Evolutionary conservation across 2,797 vertebrate species (phyloP).

Genomic region (Lacerta bilineata): DNA sequence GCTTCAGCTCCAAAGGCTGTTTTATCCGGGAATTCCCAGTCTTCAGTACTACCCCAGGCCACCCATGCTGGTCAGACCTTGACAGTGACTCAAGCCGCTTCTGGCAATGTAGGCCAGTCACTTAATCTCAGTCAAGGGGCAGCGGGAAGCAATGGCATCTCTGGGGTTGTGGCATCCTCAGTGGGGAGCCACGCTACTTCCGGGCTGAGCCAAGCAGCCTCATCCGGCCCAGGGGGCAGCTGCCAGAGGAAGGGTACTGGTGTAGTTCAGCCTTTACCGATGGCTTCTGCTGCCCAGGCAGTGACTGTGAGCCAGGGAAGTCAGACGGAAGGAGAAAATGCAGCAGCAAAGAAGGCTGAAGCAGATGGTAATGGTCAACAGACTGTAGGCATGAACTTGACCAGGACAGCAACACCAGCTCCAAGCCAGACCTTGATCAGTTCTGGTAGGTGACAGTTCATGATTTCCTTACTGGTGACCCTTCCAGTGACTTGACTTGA

Average conservation of each 20-base stretch:
- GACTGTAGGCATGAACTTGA: constrained; percentile 85
- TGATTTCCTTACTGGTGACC: too few species aligned
- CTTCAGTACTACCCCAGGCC: constrained; percentile 74
- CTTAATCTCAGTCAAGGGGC: constrained; percentile 82
- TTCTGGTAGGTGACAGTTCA: constrained; percentile 73
- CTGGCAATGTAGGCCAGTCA: constrained; percentile 75
- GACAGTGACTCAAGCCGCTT: constrained; percentile 76
- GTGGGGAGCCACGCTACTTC: constrained; percentile 72
- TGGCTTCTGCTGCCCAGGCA: constrained; percentile 75
- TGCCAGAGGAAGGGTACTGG: constrained; percentile 83
- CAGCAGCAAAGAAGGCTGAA: constrained; percentile 83
- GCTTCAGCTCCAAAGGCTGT: constrained; percentile 78
- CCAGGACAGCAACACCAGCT: constrained; percentile 82
- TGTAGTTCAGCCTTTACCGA: constrained; percentile 80
- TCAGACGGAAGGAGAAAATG: constrained; percentile 83
- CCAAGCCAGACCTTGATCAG: constrained; percentile 86
- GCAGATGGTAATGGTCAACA: constrained; percentile 77
- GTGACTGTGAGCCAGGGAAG: constrained; percentile 84
- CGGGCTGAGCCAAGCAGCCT: constrained; percentile 73
- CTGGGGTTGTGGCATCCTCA: constrained; percentile 74
- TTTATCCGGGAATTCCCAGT: constrained; percentile 76
- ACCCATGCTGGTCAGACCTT: constrained; percentile 72
- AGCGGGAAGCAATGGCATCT: constrained; percentile 72
- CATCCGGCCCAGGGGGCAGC: constrained; percentile 57
- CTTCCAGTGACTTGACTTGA: background rate